These are phyloP conservation scores for Magallana ariakensis DNA, from an alignment of 1,140 invertebrate genomes.

Conservation along the genomic window DNA sequence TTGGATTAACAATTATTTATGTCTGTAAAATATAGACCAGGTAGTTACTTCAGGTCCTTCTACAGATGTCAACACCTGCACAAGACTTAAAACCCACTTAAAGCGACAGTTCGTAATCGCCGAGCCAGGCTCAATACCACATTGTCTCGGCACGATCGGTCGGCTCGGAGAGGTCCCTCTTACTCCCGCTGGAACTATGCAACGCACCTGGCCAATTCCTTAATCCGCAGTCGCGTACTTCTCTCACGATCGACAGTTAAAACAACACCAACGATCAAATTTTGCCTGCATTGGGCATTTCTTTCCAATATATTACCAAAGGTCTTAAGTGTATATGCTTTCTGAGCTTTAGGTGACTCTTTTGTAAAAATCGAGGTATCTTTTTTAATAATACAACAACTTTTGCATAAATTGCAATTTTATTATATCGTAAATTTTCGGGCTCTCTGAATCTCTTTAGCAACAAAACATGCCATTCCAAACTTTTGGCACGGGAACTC, in stretches of 20 bases:
- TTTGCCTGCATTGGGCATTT: too few relatives aligned
- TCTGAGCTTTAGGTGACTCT: too few relatives aligned
- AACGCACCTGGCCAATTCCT: conserved; percentile 20
- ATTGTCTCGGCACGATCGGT: conserved; percentile 11
- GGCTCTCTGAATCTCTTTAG: too few relatives aligned
- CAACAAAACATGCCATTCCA: neutral
- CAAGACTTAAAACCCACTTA: conserved; percentile 33
- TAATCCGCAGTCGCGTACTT: neutral
- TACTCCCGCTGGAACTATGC: neutral
- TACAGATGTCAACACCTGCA: conserved; percentile 29
- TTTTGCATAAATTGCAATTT: too few relatives aligned
- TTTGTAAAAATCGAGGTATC: too few relatives aligned
- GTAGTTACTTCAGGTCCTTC: neutral
- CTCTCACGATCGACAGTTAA: neutral
- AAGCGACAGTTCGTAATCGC: conserved; percentile 20
- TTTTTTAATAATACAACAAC: too few relatives aligned
- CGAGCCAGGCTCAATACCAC: neutral
- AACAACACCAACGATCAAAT: neutral
- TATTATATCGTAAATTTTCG: too few relatives aligned
- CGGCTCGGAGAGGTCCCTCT: neutral
- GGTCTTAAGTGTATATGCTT: too few relatives aligned
- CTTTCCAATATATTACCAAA: too few relatives aligned
- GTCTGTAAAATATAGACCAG: neutral
- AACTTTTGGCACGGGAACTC: neutral
- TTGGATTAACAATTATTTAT: conserved; percentile 26